Conservation (phyloP, 1,140 invertebrate species). For the Bombus sibiricus region DNA sequence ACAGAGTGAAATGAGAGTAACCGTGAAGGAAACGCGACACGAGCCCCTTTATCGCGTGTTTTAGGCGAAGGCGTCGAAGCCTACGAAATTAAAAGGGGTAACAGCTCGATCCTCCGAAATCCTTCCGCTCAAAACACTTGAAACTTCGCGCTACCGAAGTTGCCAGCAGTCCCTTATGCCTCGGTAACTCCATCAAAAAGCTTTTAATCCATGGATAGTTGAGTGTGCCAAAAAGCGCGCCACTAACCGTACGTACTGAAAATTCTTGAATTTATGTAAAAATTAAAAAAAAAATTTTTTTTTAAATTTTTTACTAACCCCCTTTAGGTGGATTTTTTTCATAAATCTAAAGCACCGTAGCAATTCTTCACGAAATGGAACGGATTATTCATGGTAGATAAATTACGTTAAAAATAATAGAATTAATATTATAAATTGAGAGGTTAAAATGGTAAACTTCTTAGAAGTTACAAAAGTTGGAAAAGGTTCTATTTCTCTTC, state of each 20-base stretch:
- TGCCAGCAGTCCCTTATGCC: constrained; percentile 48
- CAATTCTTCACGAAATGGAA: background rate
- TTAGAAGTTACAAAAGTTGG: background rate
- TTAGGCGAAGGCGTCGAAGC: constrained; percentile 56
- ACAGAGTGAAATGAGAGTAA: constrained; percentile 15
- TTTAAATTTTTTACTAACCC: too few relatives aligned
- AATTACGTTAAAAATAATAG: too few relatives aligned
- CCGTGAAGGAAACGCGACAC: constrained; percentile 40
- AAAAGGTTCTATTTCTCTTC: background rate
- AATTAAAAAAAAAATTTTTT: too few relatives aligned
- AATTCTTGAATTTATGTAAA: constrained; percentile 10
- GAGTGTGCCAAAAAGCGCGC: constrained; percentile 22
- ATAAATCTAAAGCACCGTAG: background rate
- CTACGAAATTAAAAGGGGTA: constrained; percentile 61
- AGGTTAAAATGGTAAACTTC: background rate
- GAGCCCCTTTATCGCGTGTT: constrained; percentile 46
- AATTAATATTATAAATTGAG: background rate
- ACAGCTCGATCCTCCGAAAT: constrained; percentile 63
- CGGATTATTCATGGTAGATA: too few relatives aligned
- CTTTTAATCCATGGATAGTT: constrained; percentile 52
- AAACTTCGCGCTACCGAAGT: constrained; percentile 62
- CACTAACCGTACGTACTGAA: background rate
- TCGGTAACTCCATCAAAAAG: constrained; percentile 39
- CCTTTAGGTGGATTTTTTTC: background rate
- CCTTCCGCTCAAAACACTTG: constrained; percentile 67